Evolutionary conservation across 1,140 invertebrate species (phyloP), one percentile per base, ranked within the genome.

Genomic region (Scaptomyza montana): DNA sequence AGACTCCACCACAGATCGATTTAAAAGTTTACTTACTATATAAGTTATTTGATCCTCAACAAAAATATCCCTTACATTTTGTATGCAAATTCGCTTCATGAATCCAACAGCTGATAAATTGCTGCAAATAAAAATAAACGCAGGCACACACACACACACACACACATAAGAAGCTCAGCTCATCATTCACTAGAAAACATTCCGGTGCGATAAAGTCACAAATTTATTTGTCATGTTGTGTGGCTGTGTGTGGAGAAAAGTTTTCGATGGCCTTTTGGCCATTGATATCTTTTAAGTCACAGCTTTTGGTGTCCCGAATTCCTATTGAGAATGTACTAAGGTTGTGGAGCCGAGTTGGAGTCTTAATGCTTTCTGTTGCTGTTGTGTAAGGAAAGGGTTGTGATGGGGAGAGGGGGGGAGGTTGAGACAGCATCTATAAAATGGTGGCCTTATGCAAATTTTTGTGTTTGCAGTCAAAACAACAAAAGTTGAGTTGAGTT

Each of bases 391-490:
- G 16, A n/a, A n/a, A 5, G 2, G 21, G 21, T 21, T 21, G 1
- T 30, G 30, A 5, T 33, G 7, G 5, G 7, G 30, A 6, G 19
- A 2, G 9, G 8, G 16, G 19, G 2, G 1, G 5, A 56, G 36
- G 39, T 21, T 21, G 13, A 33, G 43, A 7, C 9, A 25, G 9
- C 25, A 28, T 59, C 43, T 19, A 33, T n/a, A 64, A 51, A 51
- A 33, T 68, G 61, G 56, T 43, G 21, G 46, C 53, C 41, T 61
- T 80, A 63, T 54, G 72, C 72, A 62, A 60, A 67, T 79, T 68
- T 49, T 70, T 8, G 50, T 19, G 69, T 62, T 80, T 72, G 57
- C 78, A 41, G 33, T 21, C 13, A 57, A 10, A 21, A 30, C 39
- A 62, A 65, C 30, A 63, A 16, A 43, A 43, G 60, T 60, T 45